Base-by-base conservation (phyloP, 1,140 invertebrate species). In the Drosophila lini region DNA sequence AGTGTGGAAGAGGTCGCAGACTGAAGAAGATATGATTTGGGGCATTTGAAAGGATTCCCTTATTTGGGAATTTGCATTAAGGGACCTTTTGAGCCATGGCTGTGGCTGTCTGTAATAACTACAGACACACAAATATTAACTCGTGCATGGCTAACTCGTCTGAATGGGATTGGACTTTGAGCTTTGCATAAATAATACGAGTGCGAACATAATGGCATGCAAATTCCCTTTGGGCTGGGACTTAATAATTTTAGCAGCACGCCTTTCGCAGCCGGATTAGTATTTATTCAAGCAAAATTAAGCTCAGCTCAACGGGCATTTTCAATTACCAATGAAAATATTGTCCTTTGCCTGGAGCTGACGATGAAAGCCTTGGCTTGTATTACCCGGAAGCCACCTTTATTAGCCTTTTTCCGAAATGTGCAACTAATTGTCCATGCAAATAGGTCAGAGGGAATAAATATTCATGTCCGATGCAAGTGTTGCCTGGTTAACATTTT, bases 101-200 rank as follows among this genome's bases (percentile, higher is more conserved):
- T 19, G 11, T 44, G 19, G 41, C 36, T 55, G 36, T 38, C 36
- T 59, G 67, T 71, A 59, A 71, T 71, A 70, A 71, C 42, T 70
- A 41, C 36, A 70, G 41, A 57, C 53, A 69, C 64, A 58, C 41
- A 59, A 40, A 36, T 50, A 32, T 50, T 32, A 71, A 41, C 31
- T 73, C 67, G 69, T 31, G 69, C 69, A 59, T 71, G 53, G 22
- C 22, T 34, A 50, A 59, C 32, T 56, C 25, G 13, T 8, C 28
- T 69, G 56, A 64, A 64, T 67, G 19, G 44, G 10, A 45, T 62
- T 61, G 65, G 65, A 68, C 64, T 19, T 22, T 48, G 22, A 41
- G 65, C 65, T 71, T 50, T 71, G 65, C 65, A 71, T 71, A 48
- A 71, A 71, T 59, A 59, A 71, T 58, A 5, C 31, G 36, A 59